A percentile compares a stretch with the other conserved stretches of the same genome.
Evolutionary conservation across 2,113 vertebrate species (phyloP).

Genomic region (Mormyrus iriodes): DNA sequence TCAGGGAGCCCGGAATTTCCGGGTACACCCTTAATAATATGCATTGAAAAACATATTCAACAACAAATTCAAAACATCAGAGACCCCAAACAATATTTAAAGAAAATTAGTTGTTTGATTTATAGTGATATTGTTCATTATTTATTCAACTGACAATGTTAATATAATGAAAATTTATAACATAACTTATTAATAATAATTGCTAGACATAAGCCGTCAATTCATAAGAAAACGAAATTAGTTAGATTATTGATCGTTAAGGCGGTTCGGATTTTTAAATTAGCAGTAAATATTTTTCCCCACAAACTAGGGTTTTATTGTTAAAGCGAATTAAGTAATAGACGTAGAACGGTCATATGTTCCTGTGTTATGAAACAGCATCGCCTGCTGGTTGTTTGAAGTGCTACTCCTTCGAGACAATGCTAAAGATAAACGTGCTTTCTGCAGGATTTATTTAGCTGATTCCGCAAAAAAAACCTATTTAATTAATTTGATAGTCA

Average conservation of each 20-base stretch:
- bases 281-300: neutral
- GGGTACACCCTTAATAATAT: neutral
- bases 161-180: neutral
- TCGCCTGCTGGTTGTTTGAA: conserved; percentile 32
- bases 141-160: neutral
- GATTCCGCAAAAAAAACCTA: neutral
- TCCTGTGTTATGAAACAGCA: conserved; percentile 34
- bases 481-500: neutral
- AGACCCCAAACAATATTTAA: neutral
- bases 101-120: neutral
- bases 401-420: neutral
- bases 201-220: neutral
- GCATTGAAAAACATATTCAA: neutral
- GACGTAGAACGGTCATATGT: too few species aligned
- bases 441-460: neutral
- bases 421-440: neutral
- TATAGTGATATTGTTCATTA: neutral
- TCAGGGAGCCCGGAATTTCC: neutral
- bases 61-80: too few species aligned
- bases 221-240: neutral
- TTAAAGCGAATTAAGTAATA: neutral
- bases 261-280: neutral
- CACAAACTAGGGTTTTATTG: neutral
- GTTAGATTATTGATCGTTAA: neutral
- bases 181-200: neutral